Base-by-base conservation (phyloP, 2,797 vertebrate genomes). In the Tangara arthus region DNA sequence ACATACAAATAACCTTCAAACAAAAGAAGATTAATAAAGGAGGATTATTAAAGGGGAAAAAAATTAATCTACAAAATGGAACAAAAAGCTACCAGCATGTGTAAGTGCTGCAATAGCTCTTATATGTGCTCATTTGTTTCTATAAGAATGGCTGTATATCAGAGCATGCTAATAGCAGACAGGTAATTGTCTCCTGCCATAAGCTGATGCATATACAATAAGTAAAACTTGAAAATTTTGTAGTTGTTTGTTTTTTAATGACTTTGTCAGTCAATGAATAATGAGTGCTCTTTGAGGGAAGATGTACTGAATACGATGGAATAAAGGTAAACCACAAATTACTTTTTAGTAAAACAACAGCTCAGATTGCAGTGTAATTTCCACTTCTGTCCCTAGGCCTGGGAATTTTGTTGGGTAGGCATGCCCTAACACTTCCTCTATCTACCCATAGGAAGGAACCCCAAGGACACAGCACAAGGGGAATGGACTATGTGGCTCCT, bases 71-170 rank as follows among this genome's bases (percentile, higher is more conserved):
- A 22, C 15, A 59, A 61, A 82, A 47, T 15, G 15, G 28, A 79
- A 28, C 3, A 55, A 78, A 77, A 75, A 20, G 0, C 1, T 9
- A 60, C 28, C 2, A 11, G 12, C 0, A 0, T 2, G 8, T 42
- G 15, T 5, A 35, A 65, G 18, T 55, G 22, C 47, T 79, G 42
- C 30, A 72, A 20, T 21, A 86, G n/a, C 22, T 86, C 22, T 55
- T 42, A 2, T 10, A 6, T 12, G 8, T 65, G 12, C 63, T 72
- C 11, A 37, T 89, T 92, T 79, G 16, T 89, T 87, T 34, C 52
- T 90, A 21, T 55, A 23, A 55, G 63, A 63, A 77, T 4, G 37
- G 18, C 55, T 56, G 14, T 87, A 39, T 28, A 65, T 84, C 27
- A 72, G 78, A 91, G 65, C 34, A 28, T 65, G 41, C 12, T 69